Base-by-base conservation (phyloP, 2,888 invertebrate species). In the Pristionchus exspectatus region DNA sequence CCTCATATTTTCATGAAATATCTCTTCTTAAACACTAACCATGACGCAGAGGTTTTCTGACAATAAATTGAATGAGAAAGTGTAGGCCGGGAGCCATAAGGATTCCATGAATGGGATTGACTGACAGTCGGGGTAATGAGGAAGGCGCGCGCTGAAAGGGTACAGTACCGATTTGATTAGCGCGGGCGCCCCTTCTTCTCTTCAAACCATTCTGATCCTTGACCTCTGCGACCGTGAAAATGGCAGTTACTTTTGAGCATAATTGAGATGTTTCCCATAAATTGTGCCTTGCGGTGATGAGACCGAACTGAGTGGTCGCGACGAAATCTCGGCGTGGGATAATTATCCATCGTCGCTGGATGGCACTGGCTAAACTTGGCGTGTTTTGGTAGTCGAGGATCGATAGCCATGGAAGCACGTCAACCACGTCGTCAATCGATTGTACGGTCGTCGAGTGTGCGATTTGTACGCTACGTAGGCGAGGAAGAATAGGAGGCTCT, bases 301-400 rank as follows among this genome's bases (percentile, higher is more conserved):
- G 74, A 38, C n/a, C 30, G 74, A 74, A 2, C 74, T 18, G 21
- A 21, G 18, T 74, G 74, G 74, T 74, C 33, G 44, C 44, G 72
- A 18, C 7, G 33, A 74, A 74, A 38, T 38, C 18, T 74, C 74
- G 38, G 38, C 74, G 74, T 74, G 74, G 74, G 74, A 74, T 74
- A 74, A 74, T 74, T 74, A 24, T 24, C 2, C 30, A 30, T 0
- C 12, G 33, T 72, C n/a, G 63, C 24, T 21, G 63, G 24, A 10
- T 63, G 63, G n/a, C 63, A 63, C 63, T n/a, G 63, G n/a, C 24
- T 63, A n/a, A 63, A 63, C 2, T 63, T 63, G n/a, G 63, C 10
- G 24, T 63, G 63, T 63, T 63, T 63, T 59, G 59, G 24, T 59
- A 18, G 59, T 24, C 59, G 18, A 5, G 4, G 9, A 21, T 4